These are phyloP conservation scores for Aphidius ervi DNA, from an alignment of 1,140 invertebrate species.

Conservation along the genomic window DNA sequence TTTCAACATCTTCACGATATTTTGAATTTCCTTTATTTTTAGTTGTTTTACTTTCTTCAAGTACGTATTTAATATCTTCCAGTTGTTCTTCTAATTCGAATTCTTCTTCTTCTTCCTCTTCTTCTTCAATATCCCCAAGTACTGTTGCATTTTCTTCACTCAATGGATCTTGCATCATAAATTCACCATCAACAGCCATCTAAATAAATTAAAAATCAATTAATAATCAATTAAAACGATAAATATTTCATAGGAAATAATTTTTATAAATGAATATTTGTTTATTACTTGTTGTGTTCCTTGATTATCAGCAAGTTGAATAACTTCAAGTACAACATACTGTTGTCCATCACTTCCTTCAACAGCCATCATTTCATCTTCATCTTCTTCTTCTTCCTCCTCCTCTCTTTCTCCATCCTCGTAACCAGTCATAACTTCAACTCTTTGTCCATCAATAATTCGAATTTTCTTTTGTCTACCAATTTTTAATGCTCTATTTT, in stretches of 20 bases:
- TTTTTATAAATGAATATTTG: background rate
- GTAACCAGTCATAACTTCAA: constrained; percentile 52
- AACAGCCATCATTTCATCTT: constrained; percentile 61
- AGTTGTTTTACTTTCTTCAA: constrained; percentile 26
- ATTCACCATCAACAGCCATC: constrained; percentile 50
- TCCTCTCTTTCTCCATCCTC: no score
- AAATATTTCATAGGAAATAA: background rate
- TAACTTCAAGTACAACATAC: constrained; percentile 82
- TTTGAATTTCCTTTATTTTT: constrained; percentile 49
- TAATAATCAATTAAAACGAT: background rate
- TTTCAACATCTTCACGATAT: constrained; percentile 67
- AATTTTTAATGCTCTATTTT: constrained; percentile 72
- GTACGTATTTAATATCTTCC: constrained; percentile 42
- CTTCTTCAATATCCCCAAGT: constrained; percentile 41
- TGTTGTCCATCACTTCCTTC: constrained; percentile 76
- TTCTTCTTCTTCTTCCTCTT: constrained; percentile 44
- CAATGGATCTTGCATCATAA: constrained; percentile 51
- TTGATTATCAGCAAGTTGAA: constrained; percentile 71
- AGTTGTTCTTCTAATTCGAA: constrained; percentile 21
- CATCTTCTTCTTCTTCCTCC: constrained; percentile 54
- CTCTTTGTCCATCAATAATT: constrained; percentile 60
- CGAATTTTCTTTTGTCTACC: constrained; percentile 76
- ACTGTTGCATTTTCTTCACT: constrained; percentile 41
- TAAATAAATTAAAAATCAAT: constrained; percentile 20
- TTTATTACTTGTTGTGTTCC: constrained; percentile 42